A percentile compares a stretch with the other conserved stretches of the same genome.
These are phyloP conservation scores for Oreochromis aureus DNA, from an alignment of 2,113 vertebrate genomes.

Conservation along the genomic window DNA sequence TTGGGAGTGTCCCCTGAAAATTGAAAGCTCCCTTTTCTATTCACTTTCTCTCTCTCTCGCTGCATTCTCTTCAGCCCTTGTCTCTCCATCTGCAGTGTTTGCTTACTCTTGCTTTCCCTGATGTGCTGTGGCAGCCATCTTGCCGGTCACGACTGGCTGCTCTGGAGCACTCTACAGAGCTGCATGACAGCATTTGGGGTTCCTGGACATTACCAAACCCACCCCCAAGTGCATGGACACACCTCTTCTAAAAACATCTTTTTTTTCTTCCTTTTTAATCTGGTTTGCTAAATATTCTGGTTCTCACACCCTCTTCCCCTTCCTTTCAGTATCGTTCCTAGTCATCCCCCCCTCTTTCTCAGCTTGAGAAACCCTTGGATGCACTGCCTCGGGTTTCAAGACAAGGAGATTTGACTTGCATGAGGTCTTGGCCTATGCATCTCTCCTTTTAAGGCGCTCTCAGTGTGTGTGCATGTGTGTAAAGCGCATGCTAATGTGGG, in stretches of 20 bases:
- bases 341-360: background rate
- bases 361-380: background rate
- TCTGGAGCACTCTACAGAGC: constrained; percentile 41
- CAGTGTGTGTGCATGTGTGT: constrained; percentile 41
- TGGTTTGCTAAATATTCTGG: constrained; percentile 26
- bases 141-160: constrained; percentile 54
- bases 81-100: background rate
- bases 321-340: constrained; percentile 3
- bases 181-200: constrained; percentile 48
- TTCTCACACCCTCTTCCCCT: constrained; percentile 23
- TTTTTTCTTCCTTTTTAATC: background rate
- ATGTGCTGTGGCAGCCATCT: constrained; percentile 20
- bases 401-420: constrained; percentile 54
- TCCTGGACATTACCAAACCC: constrained; percentile 10
- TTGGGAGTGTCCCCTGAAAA: constrained; percentile 6
- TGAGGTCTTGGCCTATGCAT: constrained; percentile 58
- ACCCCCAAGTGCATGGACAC: background rate
- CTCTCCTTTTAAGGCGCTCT: constrained; percentile 50
- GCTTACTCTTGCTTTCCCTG: background rate
- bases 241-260: background rate
- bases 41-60: background rate
- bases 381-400: constrained; percentile 31
- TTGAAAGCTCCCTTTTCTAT: background rate
- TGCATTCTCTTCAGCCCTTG: background rate
- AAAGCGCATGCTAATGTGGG: constrained; percentile 55